Evolutionary conservation across 1,140 invertebrate genomes (phyloP), one percentile per base, ranked within the genome.

Genomic region (Sycophaga agraensis): DNA sequence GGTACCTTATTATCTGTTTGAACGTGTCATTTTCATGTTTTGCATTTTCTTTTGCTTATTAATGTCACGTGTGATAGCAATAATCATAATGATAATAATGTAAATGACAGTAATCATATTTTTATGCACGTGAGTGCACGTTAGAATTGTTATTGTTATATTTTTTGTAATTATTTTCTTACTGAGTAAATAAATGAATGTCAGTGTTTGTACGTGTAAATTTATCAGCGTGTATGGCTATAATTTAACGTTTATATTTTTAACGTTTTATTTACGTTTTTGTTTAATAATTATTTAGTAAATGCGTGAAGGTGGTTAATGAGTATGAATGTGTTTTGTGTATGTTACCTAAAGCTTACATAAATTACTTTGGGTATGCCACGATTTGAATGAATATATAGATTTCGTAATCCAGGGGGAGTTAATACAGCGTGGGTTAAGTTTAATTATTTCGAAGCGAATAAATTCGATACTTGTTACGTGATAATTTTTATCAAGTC

Each of bases 291-390:
- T 56, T 55, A 42, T 24, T 48, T 26, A 34, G 56, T 40, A 56
- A 56, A 42, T 50, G 45, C 49, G 28, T 60, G 49, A 28, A 51
- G 17, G 43, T 51, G 24, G n/a, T 49, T 46, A 43, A 31, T 40
- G 51, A 24, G 35, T 54, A 11, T 22, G 40, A 26, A 31, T 22
- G 35, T 49, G 49, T 50, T 26, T 48, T 12, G 3, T 61, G 14
- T 54, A 9, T 37, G 39, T 64, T 64, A 59, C 43, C 55, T 63
- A 63, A 63, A 57, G 54, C 54, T 64, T 64, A 64, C 50, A 59
- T 64, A 64, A 64, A 64, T 59, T 64, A 59, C 62, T 50, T 63
- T 51, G 62, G 56, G 49, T 59, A 63, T 56, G 54, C 55, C 55
- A 51, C 28, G 34, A 58, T 63, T 63, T 40, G 26, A 63, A 63